Conservation (phyloP, 2,797 vertebrate species). For the Centroberyx gerrardi region DNA sequence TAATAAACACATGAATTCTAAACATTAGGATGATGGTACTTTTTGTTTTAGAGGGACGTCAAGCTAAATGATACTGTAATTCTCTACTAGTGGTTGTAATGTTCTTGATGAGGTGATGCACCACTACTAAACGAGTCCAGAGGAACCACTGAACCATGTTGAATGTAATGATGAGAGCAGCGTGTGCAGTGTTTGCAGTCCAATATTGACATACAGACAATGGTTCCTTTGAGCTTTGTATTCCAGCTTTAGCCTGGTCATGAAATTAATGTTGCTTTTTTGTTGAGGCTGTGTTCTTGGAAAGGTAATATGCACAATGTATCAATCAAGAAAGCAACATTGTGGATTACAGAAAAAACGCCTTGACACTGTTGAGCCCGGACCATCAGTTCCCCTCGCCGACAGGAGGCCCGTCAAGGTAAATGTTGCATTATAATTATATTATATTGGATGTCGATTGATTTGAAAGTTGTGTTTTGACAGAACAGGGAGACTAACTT, state of each 20-base stretch:
- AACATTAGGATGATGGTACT: neutral
- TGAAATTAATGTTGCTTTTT: neutral
- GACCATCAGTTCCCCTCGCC: constrained; percentile 87
- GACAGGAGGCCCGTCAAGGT: constrained; percentile 88
- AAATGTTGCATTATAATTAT: constrained; percentile 39
- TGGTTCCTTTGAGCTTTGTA: neutral
- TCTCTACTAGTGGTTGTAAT: neutral
- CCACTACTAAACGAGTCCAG: neutral
- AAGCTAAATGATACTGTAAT: neutral
- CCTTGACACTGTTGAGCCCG: constrained; percentile 75
- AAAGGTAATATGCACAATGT: neutral
- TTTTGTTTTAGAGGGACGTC: neutral
- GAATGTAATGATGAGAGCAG: neutral
- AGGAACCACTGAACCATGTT: neutral
- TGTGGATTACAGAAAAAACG: constrained; percentile 85
- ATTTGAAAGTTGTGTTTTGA: neutral
- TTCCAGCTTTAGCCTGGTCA: neutral
- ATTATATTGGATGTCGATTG: neutral
- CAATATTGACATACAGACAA: neutral
- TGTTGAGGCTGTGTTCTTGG: neutral
- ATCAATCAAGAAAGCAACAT: neutral
- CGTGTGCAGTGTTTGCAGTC: neutral
- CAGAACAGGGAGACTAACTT: neutral
- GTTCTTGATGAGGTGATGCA: neutral
- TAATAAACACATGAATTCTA: neutral